Conservation (phyloP, 2,797 vertebrate genomes). For the Cryptoblepharus egeriae region DNA sequence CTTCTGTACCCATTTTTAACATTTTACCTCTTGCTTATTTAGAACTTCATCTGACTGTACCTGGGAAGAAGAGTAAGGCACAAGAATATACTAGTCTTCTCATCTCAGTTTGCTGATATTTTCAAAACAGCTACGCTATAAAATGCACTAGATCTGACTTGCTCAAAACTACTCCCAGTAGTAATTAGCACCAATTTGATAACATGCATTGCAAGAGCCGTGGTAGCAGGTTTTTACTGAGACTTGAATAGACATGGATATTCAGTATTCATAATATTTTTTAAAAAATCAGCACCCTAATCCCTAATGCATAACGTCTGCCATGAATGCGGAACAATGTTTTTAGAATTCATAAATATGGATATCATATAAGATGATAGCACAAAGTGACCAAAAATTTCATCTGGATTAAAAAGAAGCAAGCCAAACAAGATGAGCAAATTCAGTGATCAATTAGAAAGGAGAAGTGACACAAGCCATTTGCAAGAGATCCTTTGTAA, state of each 20-base stretch:
- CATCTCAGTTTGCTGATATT: background rate
- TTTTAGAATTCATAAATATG: background rate
- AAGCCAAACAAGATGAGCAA: conserved; percentile 5
- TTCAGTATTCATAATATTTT: background rate
- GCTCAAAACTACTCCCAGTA: background rate
- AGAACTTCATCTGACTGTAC: background rate
- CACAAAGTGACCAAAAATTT: background rate
- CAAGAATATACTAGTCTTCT: background rate
- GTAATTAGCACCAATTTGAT: background rate
- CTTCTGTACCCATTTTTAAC: background rate
- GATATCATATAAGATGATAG: background rate
- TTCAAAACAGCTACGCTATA: background rate
- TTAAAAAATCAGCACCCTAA: background rate
- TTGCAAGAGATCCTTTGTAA: conserved; percentile 56
- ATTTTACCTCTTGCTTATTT: background rate
- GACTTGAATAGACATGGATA: background rate
- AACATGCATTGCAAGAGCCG: background rate
- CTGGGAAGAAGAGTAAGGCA: background rate
- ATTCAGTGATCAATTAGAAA: conserved; percentile 49
- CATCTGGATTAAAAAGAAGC: background rate
- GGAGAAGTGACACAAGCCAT: conserved; percentile 49
- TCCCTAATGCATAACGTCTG: background rate
- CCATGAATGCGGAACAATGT: background rate
- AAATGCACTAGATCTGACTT: background rate
- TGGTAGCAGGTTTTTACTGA: conserved; percentile 1